Percentiles rank a stretch among this genome's conserved stretches.
Conservation (phyloP, 2,797 vertebrate species). For the Lepilemur ruficaudatus region DNA sequence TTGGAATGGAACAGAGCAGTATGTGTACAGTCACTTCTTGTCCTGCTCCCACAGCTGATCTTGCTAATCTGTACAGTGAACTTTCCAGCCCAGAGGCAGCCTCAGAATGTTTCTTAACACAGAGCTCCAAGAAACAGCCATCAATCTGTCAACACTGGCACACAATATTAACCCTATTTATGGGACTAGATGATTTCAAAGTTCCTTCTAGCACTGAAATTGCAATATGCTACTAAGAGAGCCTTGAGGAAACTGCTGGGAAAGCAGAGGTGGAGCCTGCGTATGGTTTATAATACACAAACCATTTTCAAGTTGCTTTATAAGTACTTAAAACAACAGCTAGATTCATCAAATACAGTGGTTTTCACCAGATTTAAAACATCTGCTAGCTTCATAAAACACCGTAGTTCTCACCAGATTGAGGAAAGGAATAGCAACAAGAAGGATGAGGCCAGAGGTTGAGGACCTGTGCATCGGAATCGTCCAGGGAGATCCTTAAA, state of each 20-base stretch:
- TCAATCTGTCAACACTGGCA: constrained; percentile 22
- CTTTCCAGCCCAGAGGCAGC: neutral
- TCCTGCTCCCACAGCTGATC: neutral
- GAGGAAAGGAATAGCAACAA: neutral
- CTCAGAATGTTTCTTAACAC: neutral
- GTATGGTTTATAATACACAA: neutral
- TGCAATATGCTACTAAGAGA: neutral
- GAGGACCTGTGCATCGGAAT: neutral
- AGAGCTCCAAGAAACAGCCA: neutral
- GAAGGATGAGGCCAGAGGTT: too few species aligned
- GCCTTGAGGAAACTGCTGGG: neutral
- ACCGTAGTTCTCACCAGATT: neutral
- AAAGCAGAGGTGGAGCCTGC: neutral
- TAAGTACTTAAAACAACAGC: neutral
- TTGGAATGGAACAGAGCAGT: fast-evolving
- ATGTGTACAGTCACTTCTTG: neutral
- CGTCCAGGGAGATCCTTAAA: neutral
- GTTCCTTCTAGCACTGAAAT: neutral
- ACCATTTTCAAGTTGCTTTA: neutral
- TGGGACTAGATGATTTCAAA: neutral
- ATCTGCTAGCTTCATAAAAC: neutral
- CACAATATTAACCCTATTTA: neutral
- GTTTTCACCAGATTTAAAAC: neutral
- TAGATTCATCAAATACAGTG: neutral
- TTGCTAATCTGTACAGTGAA: neutral